A percentile compares a stretch with the other conserved stretches of the same genome.
phyloP scores from a whole-genome alignment of 1,140 invertebrate genomes.

The Drosophila tani region DNA sequence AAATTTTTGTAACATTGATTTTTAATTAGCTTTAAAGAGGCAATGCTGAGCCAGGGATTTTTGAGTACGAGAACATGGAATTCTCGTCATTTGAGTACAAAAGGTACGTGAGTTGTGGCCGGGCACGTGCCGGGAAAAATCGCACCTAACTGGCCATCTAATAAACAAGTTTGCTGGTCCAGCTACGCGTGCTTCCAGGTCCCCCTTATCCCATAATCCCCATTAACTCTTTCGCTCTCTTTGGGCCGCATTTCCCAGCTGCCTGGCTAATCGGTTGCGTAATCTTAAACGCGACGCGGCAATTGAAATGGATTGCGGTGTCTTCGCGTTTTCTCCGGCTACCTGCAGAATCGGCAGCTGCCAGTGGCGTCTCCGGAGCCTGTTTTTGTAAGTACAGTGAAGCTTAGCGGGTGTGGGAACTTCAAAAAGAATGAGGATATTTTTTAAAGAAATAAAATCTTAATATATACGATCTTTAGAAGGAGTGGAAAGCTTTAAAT shows the following conservation, averaged over 20 bases:
- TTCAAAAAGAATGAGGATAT: not conserved
- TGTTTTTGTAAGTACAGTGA: constrained; percentile 3
- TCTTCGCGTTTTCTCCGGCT: constrained; percentile 45
- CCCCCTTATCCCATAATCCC: constrained; percentile 13
- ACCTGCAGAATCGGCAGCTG: constrained; percentile 58
- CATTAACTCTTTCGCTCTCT: constrained; percentile 30
- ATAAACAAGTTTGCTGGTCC: constrained; percentile 70
- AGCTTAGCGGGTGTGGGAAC: no score
- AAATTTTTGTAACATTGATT: constrained; percentile 76
- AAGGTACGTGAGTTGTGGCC: constrained; percentile 45
- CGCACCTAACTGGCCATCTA: constrained; percentile 62
- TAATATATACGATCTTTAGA: not conserved
- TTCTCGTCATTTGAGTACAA: constrained; percentile 35
- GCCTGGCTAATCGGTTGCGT: constrained; percentile 77
- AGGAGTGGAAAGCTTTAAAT: no score
- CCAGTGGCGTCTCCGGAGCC: constrained; percentile 44
- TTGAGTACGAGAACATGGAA: not conserved
- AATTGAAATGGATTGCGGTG: constrained; percentile 78
- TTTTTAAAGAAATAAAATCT: no score
- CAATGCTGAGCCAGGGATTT: constrained; percentile 10
- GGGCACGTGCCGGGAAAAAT: constrained; percentile 47
- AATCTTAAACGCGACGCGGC: constrained; percentile 79
- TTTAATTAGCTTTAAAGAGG: constrained; percentile 52
- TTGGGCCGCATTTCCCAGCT: constrained; percentile 73
- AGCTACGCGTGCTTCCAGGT: constrained; percentile 26